Evolutionary conservation across 2,797 vertebrate genomes (phyloP).

Genomic region (Hozukius guyotensis): DNA sequence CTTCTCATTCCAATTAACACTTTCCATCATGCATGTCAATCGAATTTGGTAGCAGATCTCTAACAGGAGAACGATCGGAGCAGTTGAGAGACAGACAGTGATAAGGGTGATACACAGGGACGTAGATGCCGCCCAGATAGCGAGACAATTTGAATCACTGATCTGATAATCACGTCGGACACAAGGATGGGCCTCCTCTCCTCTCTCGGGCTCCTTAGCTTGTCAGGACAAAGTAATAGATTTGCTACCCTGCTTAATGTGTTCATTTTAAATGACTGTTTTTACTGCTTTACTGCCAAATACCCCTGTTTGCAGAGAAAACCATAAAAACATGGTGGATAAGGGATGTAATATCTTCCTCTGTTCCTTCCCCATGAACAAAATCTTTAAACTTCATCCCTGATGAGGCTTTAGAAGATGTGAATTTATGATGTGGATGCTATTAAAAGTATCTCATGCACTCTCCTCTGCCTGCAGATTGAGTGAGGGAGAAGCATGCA

Average conservation of each 20-base stretch:
- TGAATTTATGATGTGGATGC: conserved; percentile 29
- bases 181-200: conserved; percentile 42
- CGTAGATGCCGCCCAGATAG: conserved; percentile 60
- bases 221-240: conserved; percentile 59
- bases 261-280: conserved; percentile 36
- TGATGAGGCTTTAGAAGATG: conserved; percentile 29
- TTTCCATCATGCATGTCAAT: conserved; percentile 57
- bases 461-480: conserved; percentile 32
- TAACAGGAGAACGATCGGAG: conserved; percentile 59
- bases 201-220: conserved; percentile 36
- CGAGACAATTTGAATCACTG: conserved; percentile 70
- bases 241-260: conserved; percentile 55
- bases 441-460: conserved; percentile 16
- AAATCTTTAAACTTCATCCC: conserved; percentile 9
- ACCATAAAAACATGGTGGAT: not conserved
- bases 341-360: not conserved
- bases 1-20: conserved; percentile 52
- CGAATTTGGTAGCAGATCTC: conserved; percentile 58
- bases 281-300: conserved; percentile 8
- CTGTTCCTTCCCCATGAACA: conserved; percentile 3
- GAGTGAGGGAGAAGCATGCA: conserved; percentile 17
- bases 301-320: not conserved
- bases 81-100: conserved; percentile 33
- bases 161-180: conserved; percentile 72
- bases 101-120: conserved; percentile 45